A percentile compares a stretch with the other conserved stretches of the same genome.
Conservation (phyloP, 2,888 invertebrate genomes). For the Drosophila borborema region DNA sequence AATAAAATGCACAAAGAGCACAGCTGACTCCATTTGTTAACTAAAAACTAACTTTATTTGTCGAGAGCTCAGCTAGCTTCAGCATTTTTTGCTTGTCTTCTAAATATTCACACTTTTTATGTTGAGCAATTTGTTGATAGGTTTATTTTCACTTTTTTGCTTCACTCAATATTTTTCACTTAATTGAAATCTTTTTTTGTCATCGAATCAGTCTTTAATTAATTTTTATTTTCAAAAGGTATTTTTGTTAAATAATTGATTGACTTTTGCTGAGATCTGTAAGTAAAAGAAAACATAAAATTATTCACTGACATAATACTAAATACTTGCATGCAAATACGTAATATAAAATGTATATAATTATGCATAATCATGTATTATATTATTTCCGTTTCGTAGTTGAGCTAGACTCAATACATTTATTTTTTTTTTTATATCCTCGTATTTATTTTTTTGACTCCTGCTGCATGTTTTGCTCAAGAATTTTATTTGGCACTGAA, state of each 20-base stretch:
- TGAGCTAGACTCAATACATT: too few relatives aligned
- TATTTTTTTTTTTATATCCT: too few relatives aligned
- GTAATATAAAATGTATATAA: too few relatives aligned
- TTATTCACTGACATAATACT: too few relatives aligned
- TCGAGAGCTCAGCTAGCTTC: neutral
- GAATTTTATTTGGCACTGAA: too few relatives aligned
- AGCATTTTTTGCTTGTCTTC: neutral
- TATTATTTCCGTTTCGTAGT: too few relatives aligned
- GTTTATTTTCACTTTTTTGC: conserved; percentile 13
- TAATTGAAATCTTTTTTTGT: conserved; percentile 10
- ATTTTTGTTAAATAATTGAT: conserved; percentile 16
- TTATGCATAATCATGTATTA: too few relatives aligned
- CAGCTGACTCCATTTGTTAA: conserved; percentile 71
- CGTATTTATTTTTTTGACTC: too few relatives aligned
- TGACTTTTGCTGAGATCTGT: conserved; percentile 36
- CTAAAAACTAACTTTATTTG: neutral
- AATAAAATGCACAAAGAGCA: conserved; percentile 41
- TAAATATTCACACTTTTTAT: conserved; percentile 2
- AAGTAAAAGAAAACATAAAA: conserved; percentile 12
- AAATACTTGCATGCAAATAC: too few relatives aligned
- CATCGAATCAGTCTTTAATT: conserved; percentile 61
- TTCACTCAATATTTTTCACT: conserved; percentile 6
- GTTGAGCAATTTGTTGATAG: conserved; percentile 6
- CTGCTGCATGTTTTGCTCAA: too few relatives aligned
- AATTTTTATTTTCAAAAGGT: neutral